These are phyloP conservation scores for Drosophila anceps DNA, from an alignment of 2,888 invertebrate genomes.

Conservation along the genomic window DNA sequence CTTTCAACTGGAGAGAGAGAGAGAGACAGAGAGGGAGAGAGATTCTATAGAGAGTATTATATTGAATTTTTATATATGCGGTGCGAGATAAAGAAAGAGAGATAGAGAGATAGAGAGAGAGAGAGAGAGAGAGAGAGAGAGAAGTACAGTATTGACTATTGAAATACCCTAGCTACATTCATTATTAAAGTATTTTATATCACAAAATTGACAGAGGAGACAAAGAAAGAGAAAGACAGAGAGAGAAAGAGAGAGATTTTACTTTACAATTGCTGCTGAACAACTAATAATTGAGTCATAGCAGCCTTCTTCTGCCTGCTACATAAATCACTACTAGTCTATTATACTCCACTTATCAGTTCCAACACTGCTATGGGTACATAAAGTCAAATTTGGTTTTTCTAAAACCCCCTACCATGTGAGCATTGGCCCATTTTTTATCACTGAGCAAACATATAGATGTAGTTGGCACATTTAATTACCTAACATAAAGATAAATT, in stretches of 20 bases:
- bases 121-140: neutral
- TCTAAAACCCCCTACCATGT: neutral
- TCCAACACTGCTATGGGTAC: neutral
- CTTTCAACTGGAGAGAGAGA: neutral
- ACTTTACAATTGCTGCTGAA: neutral
- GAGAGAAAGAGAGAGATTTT: neutral
- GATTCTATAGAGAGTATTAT: neutral
- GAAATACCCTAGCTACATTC: no score
- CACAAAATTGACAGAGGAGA: neutral
- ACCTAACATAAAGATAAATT: constrained; percentile 39
- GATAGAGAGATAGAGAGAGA: neutral
- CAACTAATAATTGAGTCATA: no score
- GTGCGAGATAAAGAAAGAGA: neutral
- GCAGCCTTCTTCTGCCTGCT: neutral
- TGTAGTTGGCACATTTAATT: constrained; percentile 33
- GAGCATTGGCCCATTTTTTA: constrained; percentile 31
- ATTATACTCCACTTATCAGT: neutral
- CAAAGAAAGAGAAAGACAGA: neutral
- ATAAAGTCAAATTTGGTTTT: neutral
- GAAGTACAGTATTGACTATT: no score
- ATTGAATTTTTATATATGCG: neutral
- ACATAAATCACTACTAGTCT: neutral
- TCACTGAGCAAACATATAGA: constrained; percentile 27
- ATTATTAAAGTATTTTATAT: no score
- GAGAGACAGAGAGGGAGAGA: neutral